A percentile compares a stretch with the other conserved stretches of the same genome.
These are phyloP conservation scores for Vultur gryphus DNA, from an alignment of 2,797 vertebrate species.

Conservation along the genomic window DNA sequence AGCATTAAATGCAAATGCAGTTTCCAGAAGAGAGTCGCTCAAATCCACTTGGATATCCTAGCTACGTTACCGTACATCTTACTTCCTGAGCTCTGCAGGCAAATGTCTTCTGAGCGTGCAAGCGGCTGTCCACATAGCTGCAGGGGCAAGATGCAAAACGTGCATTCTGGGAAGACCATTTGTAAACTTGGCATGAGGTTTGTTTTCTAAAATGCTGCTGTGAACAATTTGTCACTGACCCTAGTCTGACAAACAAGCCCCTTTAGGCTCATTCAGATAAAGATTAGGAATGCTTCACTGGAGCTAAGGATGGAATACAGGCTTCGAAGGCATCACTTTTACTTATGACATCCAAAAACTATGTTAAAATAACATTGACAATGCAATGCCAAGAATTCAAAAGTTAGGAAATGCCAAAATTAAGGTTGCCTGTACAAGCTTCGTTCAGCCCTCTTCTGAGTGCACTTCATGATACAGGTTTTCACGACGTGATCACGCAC, in stretches of 20 bases:
- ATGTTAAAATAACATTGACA: not conserved
- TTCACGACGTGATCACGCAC: not conserved
- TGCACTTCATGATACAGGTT: not conserved
- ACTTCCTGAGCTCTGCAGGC: not conserved
- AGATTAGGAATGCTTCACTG: not conserved
- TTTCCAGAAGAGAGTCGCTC: conserved; percentile 2
- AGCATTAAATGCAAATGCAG: not conserved
- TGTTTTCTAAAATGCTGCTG: conserved; percentile 6
- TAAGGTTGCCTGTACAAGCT: not conserved
- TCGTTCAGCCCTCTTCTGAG: not conserved
- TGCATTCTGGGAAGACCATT: not conserved
- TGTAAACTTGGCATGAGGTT: not conserved
- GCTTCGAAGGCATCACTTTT: not conserved
- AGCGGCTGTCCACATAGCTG: not conserved
- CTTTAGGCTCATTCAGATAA: not conserved
- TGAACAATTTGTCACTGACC: not conserved
- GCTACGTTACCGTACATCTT: not conserved
- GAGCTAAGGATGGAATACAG: not conserved
- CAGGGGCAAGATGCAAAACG: not conserved
- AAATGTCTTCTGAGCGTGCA: not conserved
- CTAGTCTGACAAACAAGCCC: not conserved
- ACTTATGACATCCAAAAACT: not conserved
- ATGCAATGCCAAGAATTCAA: not conserved
- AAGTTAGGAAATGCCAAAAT: not conserved
- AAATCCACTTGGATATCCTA: not conserved